phyloP scores from a whole-genome alignment of 2,888 invertebrate species.

The Odontocerum albicorne region DNA sequence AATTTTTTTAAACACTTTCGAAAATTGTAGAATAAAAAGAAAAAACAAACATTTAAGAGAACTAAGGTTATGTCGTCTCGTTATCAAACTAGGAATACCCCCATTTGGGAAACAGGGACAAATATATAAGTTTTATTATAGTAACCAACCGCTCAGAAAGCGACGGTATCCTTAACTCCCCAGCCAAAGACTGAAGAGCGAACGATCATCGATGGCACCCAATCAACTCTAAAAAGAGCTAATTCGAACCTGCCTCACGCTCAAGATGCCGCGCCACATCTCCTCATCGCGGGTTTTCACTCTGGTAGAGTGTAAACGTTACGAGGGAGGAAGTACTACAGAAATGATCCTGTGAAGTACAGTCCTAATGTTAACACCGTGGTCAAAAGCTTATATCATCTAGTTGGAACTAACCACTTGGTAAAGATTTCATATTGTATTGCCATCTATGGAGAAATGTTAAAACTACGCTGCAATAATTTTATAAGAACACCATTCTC shows the following conservation, averaged over 20 bases:
- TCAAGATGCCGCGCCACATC: slow-evolving; percentile 38
- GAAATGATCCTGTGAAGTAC: slow-evolving; percentile 37
- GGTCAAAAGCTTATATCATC: background rate
- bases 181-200: slow-evolving; percentile 11
- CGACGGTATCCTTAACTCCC: slow-evolving; percentile 21
- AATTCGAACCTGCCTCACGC: slow-evolving; percentile 36
- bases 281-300: slow-evolving; percentile 36
- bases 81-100: too few relatives aligned
- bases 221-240: background rate
- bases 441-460: too few relatives aligned
- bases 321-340: slow-evolving; percentile 36
- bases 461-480: too few relatives aligned
- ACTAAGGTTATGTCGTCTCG: too few relatives aligned
- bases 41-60: too few relatives aligned
- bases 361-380: slow-evolving; percentile 23
- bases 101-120: background rate
- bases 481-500: too few relatives aligned
- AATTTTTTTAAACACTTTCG: too few relatives aligned
- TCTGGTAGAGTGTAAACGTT: slow-evolving; percentile 25
- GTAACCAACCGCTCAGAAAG: slow-evolving; percentile 26
- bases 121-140: background rate
- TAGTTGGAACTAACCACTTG: too few relatives aligned
- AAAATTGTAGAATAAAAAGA: too few relatives aligned
- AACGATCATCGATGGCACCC: slow-evolving; percentile 30
- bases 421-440: too few relatives aligned